Conservation (phyloP, 1,140 invertebrate species). For the Trichoplusia ni region DNA sequence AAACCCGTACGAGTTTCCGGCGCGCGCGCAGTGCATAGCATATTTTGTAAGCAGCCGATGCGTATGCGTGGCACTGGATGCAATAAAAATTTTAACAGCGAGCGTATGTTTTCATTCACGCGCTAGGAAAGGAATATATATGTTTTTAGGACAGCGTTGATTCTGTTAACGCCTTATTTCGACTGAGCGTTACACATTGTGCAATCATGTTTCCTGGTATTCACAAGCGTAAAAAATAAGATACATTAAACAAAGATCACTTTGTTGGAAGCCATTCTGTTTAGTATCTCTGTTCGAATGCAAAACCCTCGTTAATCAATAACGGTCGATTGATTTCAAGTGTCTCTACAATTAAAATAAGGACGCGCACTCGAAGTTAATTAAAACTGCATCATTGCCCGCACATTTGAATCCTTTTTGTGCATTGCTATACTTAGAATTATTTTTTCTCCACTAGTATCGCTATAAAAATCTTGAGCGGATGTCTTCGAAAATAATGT, state of each 20-base stretch:
- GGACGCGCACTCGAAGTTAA: slow-evolving; percentile 27
- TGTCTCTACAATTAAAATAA: slow-evolving; percentile 39
- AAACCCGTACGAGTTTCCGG: slow-evolving; percentile 78
- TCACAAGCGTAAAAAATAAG: not conserved
- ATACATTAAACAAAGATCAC: not conserved
- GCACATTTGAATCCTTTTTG: slow-evolving; percentile 26
- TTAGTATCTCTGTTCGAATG: slow-evolving; percentile 28
- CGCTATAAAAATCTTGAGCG: not conserved
- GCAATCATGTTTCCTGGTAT: not conserved
- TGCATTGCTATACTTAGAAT: too few relatives aligned
- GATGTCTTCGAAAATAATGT: slow-evolving; percentile 17
- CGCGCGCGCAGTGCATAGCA: slow-evolving; percentile 76
- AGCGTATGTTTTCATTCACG: slow-evolving; percentile 67
- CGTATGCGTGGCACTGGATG: slow-evolving; percentile 63
- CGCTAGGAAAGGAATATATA: slow-evolving; percentile 55
- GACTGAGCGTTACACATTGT: slow-evolving; percentile 6
- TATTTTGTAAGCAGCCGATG: slow-evolving; percentile 75
- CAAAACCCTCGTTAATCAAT: slow-evolving; percentile 50
- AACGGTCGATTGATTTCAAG: slow-evolving; percentile 63
- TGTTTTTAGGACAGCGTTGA: slow-evolving; percentile 58
- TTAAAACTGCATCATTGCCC: slow-evolving; percentile 18
- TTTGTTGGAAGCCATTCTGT: slow-evolving; percentile 5
- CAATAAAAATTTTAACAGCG: slow-evolving; percentile 75
- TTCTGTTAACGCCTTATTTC: slow-evolving; percentile 25
- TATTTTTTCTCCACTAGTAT: too few relatives aligned